Percentiles rank a stretch among this genome's conserved stretches.
Conservation (phyloP, 2,113 vertebrate genomes). For the Caracal caracal region DNA sequence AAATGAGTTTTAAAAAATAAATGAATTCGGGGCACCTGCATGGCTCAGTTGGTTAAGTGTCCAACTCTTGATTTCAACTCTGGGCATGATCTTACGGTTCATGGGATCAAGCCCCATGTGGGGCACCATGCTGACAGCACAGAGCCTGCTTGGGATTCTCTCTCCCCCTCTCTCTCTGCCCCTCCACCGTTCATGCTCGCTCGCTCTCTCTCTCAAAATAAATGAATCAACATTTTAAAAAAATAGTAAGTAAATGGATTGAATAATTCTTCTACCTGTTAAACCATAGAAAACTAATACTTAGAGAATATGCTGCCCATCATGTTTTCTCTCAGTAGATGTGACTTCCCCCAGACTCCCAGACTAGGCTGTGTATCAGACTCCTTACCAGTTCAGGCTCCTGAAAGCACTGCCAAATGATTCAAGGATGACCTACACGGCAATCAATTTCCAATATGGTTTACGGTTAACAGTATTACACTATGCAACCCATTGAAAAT, state of each 20-base stretch:
- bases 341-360: not conserved
- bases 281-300: not conserved
- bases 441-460: not conserved
- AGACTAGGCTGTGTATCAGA: not conserved
- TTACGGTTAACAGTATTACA: not conserved
- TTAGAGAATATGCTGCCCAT: not conserved
- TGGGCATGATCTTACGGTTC: not conserved
- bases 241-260: no score
- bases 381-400: not conserved
- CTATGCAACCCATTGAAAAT: constrained; percentile 45
- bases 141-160: no score
- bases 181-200: no score
- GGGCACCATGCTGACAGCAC: not conserved
- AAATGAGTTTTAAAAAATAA: not conserved
- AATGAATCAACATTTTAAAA: no score
- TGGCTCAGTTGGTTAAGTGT: not conserved
- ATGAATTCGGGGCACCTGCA: not conserved
- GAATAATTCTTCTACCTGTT: no score
- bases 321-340: not conserved
- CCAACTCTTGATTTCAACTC: not conserved
- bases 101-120: not conserved
- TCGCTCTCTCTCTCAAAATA: no score
- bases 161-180: no score
- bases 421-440: not conserved
- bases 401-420: not conserved